Evolutionary conservation across 2,113 vertebrate genomes (phyloP).

Genomic region (Colius striatus): DNA sequence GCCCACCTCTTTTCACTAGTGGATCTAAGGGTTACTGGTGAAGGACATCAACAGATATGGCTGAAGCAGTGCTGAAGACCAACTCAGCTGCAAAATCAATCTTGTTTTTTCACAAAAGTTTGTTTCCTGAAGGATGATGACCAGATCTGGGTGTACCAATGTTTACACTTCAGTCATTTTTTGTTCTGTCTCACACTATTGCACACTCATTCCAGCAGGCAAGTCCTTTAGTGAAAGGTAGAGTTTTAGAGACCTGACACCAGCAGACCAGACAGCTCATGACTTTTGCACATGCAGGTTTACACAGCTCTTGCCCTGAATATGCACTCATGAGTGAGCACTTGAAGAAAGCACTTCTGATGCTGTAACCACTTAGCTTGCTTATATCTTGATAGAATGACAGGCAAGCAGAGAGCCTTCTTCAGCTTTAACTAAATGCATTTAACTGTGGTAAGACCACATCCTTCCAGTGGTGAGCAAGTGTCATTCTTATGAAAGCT

Average conservation of each 20-base stretch:
- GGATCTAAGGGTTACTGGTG: background rate
- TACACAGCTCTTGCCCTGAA: background rate
- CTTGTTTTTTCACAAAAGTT: background rate
- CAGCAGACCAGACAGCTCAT: background rate
- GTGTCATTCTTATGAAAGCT: background rate
- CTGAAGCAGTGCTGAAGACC: background rate
- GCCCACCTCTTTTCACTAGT: background rate
- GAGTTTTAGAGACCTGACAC: background rate
- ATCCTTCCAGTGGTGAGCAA: background rate
- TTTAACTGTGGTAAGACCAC: background rate
- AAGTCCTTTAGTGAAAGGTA: background rate
- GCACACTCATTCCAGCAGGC: background rate
- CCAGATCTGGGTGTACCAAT: background rate
- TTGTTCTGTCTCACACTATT: background rate
- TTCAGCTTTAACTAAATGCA: background rate
- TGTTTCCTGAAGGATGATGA: background rate
- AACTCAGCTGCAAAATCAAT: background rate
- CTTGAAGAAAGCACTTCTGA: background rate
- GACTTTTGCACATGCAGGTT: background rate
- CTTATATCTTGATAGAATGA: rapidly evolving
- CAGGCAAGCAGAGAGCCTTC: background rate
- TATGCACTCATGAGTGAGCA: background rate
- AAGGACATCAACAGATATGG: background rate
- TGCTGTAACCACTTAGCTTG: background rate
- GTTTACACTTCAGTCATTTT: background rate